Conservation (phyloP, 2,888 invertebrate species). For the Luperina nickerlii region DNA sequence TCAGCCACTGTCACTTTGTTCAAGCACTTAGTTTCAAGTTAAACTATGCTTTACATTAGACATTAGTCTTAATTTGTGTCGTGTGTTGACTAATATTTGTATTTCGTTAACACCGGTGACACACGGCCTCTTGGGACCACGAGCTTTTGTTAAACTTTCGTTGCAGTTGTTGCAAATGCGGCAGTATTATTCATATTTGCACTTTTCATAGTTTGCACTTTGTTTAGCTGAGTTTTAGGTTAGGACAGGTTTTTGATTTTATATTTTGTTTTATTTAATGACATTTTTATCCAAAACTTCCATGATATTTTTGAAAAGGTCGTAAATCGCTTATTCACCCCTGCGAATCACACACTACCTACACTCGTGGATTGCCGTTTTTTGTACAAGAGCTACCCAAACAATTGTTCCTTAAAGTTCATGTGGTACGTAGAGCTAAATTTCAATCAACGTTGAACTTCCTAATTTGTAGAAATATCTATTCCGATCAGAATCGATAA, state of each 20-base stretch:
- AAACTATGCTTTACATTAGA: constrained; percentile 87
- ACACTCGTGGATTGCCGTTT: not conserved
- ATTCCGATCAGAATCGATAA: not conserved
- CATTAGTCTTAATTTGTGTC: constrained; percentile 90
- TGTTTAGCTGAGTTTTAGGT: not conserved
- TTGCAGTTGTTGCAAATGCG: not conserved
- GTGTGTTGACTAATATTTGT: constrained; percentile 86
- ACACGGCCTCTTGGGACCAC: constrained; percentile 66
- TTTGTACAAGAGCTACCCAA: not conserved
- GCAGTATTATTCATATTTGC: not conserved
- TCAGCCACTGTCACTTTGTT: constrained; percentile 85
- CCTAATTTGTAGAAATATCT: not conserved
- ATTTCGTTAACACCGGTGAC: constrained; percentile 87
- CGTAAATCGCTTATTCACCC: too few relatives aligned
- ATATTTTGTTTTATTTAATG: not conserved
- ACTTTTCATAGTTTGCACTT: not conserved
- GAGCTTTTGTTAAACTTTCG: constrained; percentile 49
- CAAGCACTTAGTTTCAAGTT: constrained; percentile 88
- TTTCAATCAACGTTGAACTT: not conserved
- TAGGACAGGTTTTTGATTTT: not conserved
- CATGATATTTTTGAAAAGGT: not conserved
- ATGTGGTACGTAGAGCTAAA: not conserved
- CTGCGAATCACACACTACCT: not conserved
- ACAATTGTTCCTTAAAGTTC: not conserved
- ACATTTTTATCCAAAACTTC: too few relatives aligned